Base-by-base conservation (phyloP, 2,797 vertebrate species). In the Anabacerthia variegaticeps region DNA sequence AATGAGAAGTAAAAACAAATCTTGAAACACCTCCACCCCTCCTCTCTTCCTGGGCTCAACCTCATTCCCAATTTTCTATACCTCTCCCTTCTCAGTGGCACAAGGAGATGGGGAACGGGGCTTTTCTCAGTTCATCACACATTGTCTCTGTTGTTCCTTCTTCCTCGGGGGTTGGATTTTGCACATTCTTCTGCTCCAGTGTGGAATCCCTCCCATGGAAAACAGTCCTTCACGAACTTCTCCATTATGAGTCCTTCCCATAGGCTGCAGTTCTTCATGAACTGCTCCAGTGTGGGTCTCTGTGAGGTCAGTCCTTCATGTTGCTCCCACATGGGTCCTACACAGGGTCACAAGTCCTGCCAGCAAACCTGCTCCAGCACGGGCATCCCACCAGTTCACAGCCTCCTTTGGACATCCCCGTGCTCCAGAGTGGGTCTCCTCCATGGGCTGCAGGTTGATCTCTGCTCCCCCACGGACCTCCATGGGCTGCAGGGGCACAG, bases 351-450 rank as follows among this genome's bases (percentile, higher is more conserved):
- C 36, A 73, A 51, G 6, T n/a, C 3, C 43, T n/a, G 10, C 23
- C 43, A 63, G 22, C 4, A 63, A 56, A 4, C 8, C 32, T 16
- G 3, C 19, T 49, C 36, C 36, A 65, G 15, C 15, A 13, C 3
- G 2, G 10, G 8, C 0, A 2, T 55, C 0, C 32, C 4, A 1
- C 4, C 22, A 32, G 23, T 6, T 65, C 36, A 11, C 26, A 36
- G 36, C 7, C 43, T 27, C 18, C 34, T 32, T 2, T 36, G 39
- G 39, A 19, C 36, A 21, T 27, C 21, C 11, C 23, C 14, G 37
- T 68, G 41, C 41, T 41, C 34, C 49, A 56, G 8, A 9, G 19
- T 21, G 32, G 37, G 75, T 51, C 23, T 58, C 22, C 43, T 26
- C 2, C 67, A 72, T 19, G 36, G n/a, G 15, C 22, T 72, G 13